These are phyloP conservation scores for Mimachlamys varia DNA, from an alignment of 2,888 invertebrate species.

Conservation along the genomic window DNA sequence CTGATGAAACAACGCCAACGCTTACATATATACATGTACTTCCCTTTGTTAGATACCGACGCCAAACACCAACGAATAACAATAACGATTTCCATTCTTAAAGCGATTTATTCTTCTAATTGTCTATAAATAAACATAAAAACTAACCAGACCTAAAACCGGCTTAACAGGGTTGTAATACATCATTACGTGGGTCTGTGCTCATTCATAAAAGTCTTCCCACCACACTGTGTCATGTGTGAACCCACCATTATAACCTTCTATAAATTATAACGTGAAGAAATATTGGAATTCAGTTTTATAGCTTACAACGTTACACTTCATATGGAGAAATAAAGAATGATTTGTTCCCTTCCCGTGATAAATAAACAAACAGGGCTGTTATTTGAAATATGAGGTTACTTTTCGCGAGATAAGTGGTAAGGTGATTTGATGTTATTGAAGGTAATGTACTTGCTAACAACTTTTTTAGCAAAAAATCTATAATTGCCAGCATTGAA, in stretches of 20 bases:
- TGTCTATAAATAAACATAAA: background rate
- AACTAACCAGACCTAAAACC: background rate
- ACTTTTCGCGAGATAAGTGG: background rate
- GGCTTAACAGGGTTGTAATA: background rate
- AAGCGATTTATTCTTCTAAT: background rate
- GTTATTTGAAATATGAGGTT: slow-evolving; percentile 28
- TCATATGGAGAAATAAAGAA: background rate
- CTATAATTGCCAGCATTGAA: slow-evolving; percentile 21
- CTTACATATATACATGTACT: too few species aligned
- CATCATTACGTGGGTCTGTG: background rate
- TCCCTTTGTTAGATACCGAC: too few species aligned
- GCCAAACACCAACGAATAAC: too few species aligned
- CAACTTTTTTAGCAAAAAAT: slow-evolving; percentile 5
- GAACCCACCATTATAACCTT: background rate
- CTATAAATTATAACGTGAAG: background rate
- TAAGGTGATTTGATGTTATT: slow-evolving; percentile 7
- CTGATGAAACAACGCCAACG: background rate
- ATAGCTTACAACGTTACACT: slow-evolving; percentile 7
- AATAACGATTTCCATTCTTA: too few species aligned
- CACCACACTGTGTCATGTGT: background rate
- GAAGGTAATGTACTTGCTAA: slow-evolving; percentile 22
- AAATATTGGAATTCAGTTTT: slow-evolving; percentile 2
- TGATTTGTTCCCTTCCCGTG: background rate
- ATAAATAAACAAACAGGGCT: background rate
- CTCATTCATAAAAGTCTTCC: slow-evolving; percentile 21